Evolutionary conservation across 2,888 invertebrate genomes (phyloP), one percentile per base, ranked within the genome.

Genomic region (Oligia fasciuncula): DNA sequence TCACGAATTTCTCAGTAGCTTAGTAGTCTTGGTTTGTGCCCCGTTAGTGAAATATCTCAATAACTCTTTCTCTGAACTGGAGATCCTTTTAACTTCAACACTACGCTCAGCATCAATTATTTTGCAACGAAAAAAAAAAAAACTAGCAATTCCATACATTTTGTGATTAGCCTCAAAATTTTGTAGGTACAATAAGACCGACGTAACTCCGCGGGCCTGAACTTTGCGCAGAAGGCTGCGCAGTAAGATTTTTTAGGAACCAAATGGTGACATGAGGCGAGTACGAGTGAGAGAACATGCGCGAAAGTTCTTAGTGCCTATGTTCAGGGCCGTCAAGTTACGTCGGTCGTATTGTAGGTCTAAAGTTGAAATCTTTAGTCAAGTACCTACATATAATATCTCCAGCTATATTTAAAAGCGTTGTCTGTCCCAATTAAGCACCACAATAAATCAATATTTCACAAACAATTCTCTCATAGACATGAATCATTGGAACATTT

Each of bases 401-500:
- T 63, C 63, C 0, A 63, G 29, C 29, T 29, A 17, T 17, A 17
- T 17, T 63, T 29, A 40, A 65, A 4, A 76, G 1, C n/a, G 57
- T 57, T 78, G 63, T 77, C 63, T 14, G 5, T 23, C 5, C 14
- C 17, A 78, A 65, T 40, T 43, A 63, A 29, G 11, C 0, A 19
- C 11, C 17, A 49, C 3, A 49, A 43, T 60, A 79, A 68, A 78
- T 43, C 68, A 80, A 81, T 82, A 82, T 76, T 76, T 62, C 60
- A 54, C n/a, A 17, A 71, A 67, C 62, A 49, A 66, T 76, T 75
- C 3, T 76, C 46, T 60, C 29, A 35, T 14, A 49, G 40, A 23
- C 17, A 73, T 84, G 46, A 62, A 84, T 82, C 82, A 83, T 69
- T 79, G 2, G 2, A 35, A 51, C 40, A 57, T 79, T 79, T 79